Base-by-base conservation (phyloP, 2,797 vertebrate genomes). In the Kryptopterus vitreolus region DNA sequence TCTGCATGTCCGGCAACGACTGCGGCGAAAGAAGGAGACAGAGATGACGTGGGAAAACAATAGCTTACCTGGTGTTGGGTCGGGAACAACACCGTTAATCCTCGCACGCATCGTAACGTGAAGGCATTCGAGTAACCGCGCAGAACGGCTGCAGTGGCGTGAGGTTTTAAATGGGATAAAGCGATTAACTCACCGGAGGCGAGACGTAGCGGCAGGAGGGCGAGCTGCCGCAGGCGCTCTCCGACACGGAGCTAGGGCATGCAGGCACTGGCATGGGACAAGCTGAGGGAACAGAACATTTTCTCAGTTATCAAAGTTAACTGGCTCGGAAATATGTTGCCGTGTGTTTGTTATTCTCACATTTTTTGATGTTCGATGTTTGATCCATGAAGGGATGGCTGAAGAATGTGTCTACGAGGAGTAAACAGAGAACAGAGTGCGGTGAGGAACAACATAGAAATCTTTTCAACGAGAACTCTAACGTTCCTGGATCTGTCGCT, bases 1-100 rank as follows among this genome's bases (percentile, higher is more conserved):
- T 96, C 92, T 98, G 97, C 96, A 96, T 96, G 92, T 99, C 97
- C 43, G 97, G 95, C 84, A 98, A 95, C 83, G 96, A 98, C 97
- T 99, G 87, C 52, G 59, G 66, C 13, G 72, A 46, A 29, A n/a
- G 31, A 77, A 71, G 50, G 29, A 55, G 48, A 58, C 58, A 53
- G 35, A 13, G 12, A 5, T 57, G 24, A 15, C 18, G 24, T 26
- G 57, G 59, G n/a, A 71, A 77, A 65, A 61, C 33, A 33, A 77
- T 62, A 38, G 78, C 83, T 82, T 84, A 74, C n/a, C 58, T 53
- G 35, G 13, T 79, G 78, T 35, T 43, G 58, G 77, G 55, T 85
- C 75, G 71, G 76, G 33, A 33, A 35, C n/a, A 69, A 12, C 26
- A 35, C 50, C 53, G 26, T 71, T 70, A 71, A 71, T 77, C 68